Base-by-base conservation (phyloP, 1,140 invertebrate genomes). In the Triops cancriformis region DNA sequence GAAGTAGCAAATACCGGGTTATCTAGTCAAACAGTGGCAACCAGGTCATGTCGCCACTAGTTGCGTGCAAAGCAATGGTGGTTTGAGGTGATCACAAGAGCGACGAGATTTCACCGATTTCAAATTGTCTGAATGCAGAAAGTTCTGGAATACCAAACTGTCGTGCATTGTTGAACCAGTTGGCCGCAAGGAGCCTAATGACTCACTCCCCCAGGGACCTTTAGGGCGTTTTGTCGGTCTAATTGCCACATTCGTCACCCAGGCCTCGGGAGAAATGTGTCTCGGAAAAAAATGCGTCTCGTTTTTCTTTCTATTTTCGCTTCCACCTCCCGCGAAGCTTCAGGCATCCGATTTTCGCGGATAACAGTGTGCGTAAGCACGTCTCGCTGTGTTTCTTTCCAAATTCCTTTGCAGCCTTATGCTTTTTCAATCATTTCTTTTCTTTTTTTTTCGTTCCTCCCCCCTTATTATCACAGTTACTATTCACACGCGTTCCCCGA, bases 181-280 rank as follows among this genome's bases (percentile, higher is more conserved):
- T 64, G 51, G 51, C 23, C 6, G 31, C 7, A 6, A 64, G 18
- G 51, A 23, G 9, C 14, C 23, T 64, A 64, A 64, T 64, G 51
- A 18, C 51, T 64, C 14, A 64, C 10, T 3, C 51, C 18, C 51
- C 18, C 10, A 64, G 23, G 51, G 31, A 37, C 31, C 2, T 6
- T 64, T 9, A 18, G n/a, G 51, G 51, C 10, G 23, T 64, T 64
- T 64, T 64, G n/a, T 9, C 18, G 10, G 51, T 64, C 51, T 14
- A 64, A 64, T 64, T 64, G 51, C 51, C 51, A 64, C 51, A 64
- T 64, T 64, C 51, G 23, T 64, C 51, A n/a, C 51, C n/a, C 31
- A 37, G 51, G 51, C 14, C 51, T 64, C 23, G 51, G 51, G 51
- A 64, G 51, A 64, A 14, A 23, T 64, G 51, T 23, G 51, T 64